Base-by-base conservation (phyloP, 2,113 vertebrate genomes). In the Otocyon megalotis region DNA sequence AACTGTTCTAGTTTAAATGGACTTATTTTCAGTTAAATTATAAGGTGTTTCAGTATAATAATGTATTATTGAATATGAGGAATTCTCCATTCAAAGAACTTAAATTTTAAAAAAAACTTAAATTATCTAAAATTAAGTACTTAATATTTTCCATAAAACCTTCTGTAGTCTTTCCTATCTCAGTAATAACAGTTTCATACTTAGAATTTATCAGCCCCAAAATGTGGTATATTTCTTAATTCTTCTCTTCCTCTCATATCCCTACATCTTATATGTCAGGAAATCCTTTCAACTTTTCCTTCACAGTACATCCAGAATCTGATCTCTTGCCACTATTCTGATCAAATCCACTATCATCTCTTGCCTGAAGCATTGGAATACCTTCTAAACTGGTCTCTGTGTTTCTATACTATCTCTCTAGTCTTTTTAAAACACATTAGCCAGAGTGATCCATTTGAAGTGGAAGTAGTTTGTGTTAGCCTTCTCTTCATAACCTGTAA, bases 51-150 rank as follows among this genome's bases (percentile, higher is more conserved):
- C 12, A 10, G 4, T 83, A 30, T 76, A 37, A 50, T 83, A 43
- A 58, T 79, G 24, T 77, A 87, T 90, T 81, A 32, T 87, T 19
- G 4, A 76, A 35, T 91, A 32, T 63, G 12, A 74, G 72, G 28
- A 72, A 43, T 35, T 91, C n/a, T 91, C 28, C 63, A 93, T 77
- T 96, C 35, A 17, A 71, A 90, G 26, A 90, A 80, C 53, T 79
- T 93, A 71, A 90, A 90, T 63, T 90, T 43, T 1, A 1, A 7
- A 17, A 71, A 90, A 20, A 90, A 80, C 53, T 79, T 90, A 71
- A 90, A 90, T 63, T 90, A 86, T 35, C 54, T 80, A 72, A 63
- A 90, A 93, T 56, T 85, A 56, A 86, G 20, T 72, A n/a, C 32
- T 50, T 69, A 16, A 28, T 74, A 48, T 80, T 63, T n/a, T 16